Base-by-base conservation (phyloP, 2,113 vertebrate species). In the Myxocyprinus asiaticus region DNA sequence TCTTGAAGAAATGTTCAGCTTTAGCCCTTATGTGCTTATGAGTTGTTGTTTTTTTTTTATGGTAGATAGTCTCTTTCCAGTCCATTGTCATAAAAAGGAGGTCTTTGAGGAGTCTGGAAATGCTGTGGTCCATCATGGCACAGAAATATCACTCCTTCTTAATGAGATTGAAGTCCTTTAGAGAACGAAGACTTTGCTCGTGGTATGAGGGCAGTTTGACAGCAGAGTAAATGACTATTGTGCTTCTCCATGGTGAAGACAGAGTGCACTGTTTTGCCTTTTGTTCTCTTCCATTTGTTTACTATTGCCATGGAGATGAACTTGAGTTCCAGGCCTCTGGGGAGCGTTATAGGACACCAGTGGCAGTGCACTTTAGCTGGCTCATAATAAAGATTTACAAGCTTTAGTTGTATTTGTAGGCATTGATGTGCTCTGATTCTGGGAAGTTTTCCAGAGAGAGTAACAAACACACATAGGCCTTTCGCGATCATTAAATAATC, bases 301-400 rank as follows among this genome's bases (percentile, higher is more conserved):
- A 51, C 22, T 61, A 48, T 17, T 67, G 70, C 12, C 55, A 68
- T 81, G 71, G 71, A 68, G 79, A 75, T 17, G 45, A 75, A 74
- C 47, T 12, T 43, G 42, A 59, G 17, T 0, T 8, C n/a, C n/a
- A 9, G 48, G 65, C n/a, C 51, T 22, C 61, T 62, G n/a, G 59
- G n/a, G 72, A 68, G 63, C 47, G 0, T 72, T 74, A 48, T 8
- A 42, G 11, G 6, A 44, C 47, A 48, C 55, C 47, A 56, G 44
- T 50, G 48, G n/a, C n/a, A n/a, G n/a, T n/a, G n/a, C n/a, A n/a
- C n/a, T n/a, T n/a, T n/a, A n/a, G n/a, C n/a, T n/a, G n/a, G n/a
- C n/a, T n/a, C n/a, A n/a, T n/a, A n/a, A n/a, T n/a, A n/a, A n/a
- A n/a, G n/a, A n/a, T n/a, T n/a, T n/a, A n/a, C 47, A 43, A 22